Evolutionary conservation across 2,888 invertebrate species (phyloP).

Genomic region (Sphaerophoria rueppellii): DNA sequence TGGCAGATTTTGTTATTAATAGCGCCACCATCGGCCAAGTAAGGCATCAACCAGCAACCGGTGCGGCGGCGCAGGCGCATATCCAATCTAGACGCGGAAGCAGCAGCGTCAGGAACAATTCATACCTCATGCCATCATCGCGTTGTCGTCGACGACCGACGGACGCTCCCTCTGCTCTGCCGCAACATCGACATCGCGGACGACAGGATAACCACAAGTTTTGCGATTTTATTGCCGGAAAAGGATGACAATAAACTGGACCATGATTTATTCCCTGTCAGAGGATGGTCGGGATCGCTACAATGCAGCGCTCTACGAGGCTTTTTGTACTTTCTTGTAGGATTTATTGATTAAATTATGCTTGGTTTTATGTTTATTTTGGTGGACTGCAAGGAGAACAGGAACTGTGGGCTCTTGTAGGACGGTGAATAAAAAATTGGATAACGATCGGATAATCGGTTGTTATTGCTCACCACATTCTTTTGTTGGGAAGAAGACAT

Average conservation of each 20-base stretch:
- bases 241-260: slow-evolving; percentile 68
- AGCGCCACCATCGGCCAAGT: slow-evolving; percentile 66
- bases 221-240: slow-evolving; percentile 73
- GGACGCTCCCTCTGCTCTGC: no score
- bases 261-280: slow-evolving; percentile 67
- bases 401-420: background rate
- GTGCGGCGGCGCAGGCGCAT: background rate
- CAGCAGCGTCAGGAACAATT: slow-evolving; percentile 63
- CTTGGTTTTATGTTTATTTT: background rate
- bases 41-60: slow-evolving; percentile 31
- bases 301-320: slow-evolving; percentile 13
- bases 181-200: no score
- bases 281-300: slow-evolving; percentile 8
- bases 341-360: slow-evolving; percentile 22
- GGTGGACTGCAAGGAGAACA: background rate
- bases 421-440: slow-evolving; percentile 20
- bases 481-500: slow-evolving; percentile 19
- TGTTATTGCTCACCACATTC: slow-evolving; percentile 42
- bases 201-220: slow-evolving; percentile 68
- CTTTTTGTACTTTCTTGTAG: slow-evolving; percentile 16
- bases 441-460: slow-evolving; percentile 30
- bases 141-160: slow-evolving; percentile 8
- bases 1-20: slow-evolving; percentile 65
- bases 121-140: slow-evolving; percentile 68
- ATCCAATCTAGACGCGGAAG: slow-evolving; percentile 47